Conservation (phyloP, 2,113 vertebrate species). For the Trachemys scripta region DNA sequence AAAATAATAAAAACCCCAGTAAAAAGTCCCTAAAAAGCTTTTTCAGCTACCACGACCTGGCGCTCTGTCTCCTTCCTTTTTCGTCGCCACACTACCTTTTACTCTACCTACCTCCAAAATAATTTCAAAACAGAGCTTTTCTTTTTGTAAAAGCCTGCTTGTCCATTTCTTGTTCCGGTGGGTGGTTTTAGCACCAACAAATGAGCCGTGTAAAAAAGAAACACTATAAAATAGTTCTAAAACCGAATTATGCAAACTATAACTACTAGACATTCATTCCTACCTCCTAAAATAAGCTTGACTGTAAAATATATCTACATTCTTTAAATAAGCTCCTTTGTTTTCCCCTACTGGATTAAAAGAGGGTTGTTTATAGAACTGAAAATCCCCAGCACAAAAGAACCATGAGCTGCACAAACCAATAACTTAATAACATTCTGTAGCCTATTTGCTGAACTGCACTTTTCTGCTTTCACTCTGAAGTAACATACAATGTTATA, state of each 20-base stretch:
- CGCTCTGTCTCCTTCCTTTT: too few relatives aligned
- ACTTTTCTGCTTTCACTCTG: background rate
- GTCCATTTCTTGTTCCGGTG: background rate
- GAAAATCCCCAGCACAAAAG: background rate
- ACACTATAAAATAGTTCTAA: slow-evolving; percentile 43
- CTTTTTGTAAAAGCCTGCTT: background rate
- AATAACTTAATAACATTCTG: background rate
- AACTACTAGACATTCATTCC: slow-evolving; percentile 15
- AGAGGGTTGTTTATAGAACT: background rate
- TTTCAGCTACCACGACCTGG: too few relatives aligned
- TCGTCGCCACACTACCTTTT: background rate
- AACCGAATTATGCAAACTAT: slow-evolving; percentile 61
- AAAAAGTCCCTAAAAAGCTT: too few relatives aligned
- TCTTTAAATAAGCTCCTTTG: slow-evolving; percentile 7
- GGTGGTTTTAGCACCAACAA: background rate
- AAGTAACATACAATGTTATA: slow-evolving; percentile 26
- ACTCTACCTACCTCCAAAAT: background rate
- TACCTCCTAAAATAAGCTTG: slow-evolving; percentile 32
- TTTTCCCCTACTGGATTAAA: background rate
- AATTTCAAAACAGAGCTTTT: background rate
- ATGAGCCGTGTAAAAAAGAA: slow-evolving; percentile 52
- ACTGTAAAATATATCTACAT: slow-evolving; percentile 26
- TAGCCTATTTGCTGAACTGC: background rate
- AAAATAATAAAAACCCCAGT: too few relatives aligned
- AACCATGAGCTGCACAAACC: background rate